phyloP scores from a whole-genome alignment of 2,797 vertebrate species.

The Cirrhinus molitorella region DNA sequence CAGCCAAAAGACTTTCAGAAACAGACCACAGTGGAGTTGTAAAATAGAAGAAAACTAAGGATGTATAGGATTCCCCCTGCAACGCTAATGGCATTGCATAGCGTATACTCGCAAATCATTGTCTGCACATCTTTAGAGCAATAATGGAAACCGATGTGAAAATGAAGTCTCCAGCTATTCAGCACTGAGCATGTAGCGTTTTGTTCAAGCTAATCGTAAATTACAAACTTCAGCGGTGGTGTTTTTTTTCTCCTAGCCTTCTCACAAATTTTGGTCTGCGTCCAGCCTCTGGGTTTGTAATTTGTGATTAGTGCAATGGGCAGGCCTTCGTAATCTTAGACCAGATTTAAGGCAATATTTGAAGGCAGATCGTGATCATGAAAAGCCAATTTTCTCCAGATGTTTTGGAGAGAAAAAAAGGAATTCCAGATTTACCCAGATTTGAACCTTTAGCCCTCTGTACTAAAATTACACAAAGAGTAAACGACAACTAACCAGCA shows the following conservation, averaged over 20 bases:
- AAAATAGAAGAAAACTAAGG: conserved; percentile 63
- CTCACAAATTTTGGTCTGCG: conserved; percentile 52
- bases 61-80: conserved; percentile 1
- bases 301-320: conserved; percentile 65
- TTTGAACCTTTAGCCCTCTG: conserved; percentile 33
- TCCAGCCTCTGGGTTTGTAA: conserved; percentile 61
- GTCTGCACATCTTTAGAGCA: conserved; percentile 40
- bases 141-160: conserved; percentile 57
- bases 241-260: conserved; percentile 47
- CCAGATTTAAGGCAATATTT: conserved; percentile 54
- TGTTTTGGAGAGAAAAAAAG: conserved; percentile 47
- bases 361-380: conserved; percentile 54
- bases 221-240: conserved; percentile 50
- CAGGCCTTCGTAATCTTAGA: conserved; percentile 51
- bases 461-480: conserved; percentile 47
- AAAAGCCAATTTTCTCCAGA: conserved; percentile 58
- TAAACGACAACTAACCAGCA: conserved; percentile 44
- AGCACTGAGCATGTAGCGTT: conserved; percentile 51
- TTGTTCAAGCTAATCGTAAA: conserved; percentile 60
- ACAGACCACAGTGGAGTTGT: conserved; percentile 69
- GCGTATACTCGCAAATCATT: conserved; percentile 65
- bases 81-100: conserved; percentile 34
- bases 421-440: conserved; percentile 43
- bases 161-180: conserved; percentile 46
- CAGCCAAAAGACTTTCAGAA: conserved; percentile 73